Evolutionary conservation across 2,888 invertebrate species (phyloP), one percentile per base, ranked within the genome.

Genomic region (Ceraclea dissimilis): DNA sequence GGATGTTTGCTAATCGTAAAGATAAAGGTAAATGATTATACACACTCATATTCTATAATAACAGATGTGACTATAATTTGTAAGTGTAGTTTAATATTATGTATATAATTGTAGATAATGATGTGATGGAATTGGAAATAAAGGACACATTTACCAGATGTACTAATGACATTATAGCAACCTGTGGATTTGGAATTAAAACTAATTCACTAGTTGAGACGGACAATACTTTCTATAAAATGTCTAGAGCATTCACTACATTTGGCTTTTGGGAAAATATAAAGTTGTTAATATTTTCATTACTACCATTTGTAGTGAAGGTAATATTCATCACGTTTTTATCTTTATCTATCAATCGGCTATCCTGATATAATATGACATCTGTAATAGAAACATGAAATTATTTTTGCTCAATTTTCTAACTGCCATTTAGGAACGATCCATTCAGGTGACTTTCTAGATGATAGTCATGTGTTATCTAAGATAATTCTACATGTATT

Each of bases 81-180:
- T 26, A 26, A 4, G 10, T 26, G 10, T 26, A 6, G n/a, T n/a
- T n/a, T n/a, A n/a, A n/a, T n/a, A n/a, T n/a, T 26, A 10, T 26
- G 26, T 6, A 10, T 26, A 39, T 39, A 4, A 8, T 39, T 39
- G 2, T 39, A 54, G 54, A 19, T 17, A 39, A 49, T 18, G 54
- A 19, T 20, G 4, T 22, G 17, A 22, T 18, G 16, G 53, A 49
- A 11, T 26, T 63, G 17, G 60, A 63, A 48, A n/a, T 59, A 16
- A 61, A 62, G 43, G 62, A 63, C 47, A 10, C 59, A 6, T 62
- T 46, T 22, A 54, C 62, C 8, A 48, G 60, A 44, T 62, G 43
- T 39, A 58, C 63, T 2, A 63, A 60, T 52, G 63, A 64, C 44
- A 60, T 64, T 5, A 64, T 64, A n/a, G 63, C 63, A 2, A 58